Evolutionary conservation across 2,888 invertebrate genomes (phyloP).

Genomic region (Catocala nupta): DNA sequence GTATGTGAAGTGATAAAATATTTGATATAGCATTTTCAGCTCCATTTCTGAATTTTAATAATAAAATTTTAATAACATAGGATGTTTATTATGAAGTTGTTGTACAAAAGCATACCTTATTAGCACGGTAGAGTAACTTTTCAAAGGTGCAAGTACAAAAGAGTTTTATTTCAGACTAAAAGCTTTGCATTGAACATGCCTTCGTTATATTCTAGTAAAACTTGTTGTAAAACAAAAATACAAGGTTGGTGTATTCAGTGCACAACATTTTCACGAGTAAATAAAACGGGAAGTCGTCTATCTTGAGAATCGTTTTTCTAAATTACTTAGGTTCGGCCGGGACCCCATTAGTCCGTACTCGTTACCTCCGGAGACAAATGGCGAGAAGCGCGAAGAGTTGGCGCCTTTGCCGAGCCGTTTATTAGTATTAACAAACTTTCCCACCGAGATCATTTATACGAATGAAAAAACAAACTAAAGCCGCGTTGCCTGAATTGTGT

Average conservation of each 20-base stretch:
- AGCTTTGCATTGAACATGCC: slow-evolving; percentile 9
- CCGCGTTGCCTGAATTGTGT: slow-evolving; percentile 46
- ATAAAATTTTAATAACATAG: slow-evolving; percentile 11
- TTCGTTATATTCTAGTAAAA: slow-evolving; percentile 6
- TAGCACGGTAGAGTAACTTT: slow-evolving; percentile 11
- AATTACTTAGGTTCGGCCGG: slow-evolving; percentile 68
- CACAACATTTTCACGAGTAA: slow-evolving; percentile 42
- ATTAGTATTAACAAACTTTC: slow-evolving; percentile 76
- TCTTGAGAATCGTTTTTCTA: slow-evolving; percentile 72
- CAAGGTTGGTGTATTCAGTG: slow-evolving; percentile 12
- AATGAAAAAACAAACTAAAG: slow-evolving; percentile 66
- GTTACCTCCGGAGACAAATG: slow-evolving; percentile 74
- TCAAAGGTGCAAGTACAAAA: slow-evolving; percentile 11
- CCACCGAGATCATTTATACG: slow-evolving; percentile 70
- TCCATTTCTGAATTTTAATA: too few relatives aligned
- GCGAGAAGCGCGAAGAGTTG: slow-evolving; percentile 63
- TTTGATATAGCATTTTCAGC: too few relatives aligned
- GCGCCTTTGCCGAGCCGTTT: slow-evolving; percentile 67
- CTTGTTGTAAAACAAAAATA: slow-evolving; percentile 6
- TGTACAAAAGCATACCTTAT: slow-evolving; percentile 21
- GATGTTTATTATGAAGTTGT: slow-evolving; percentile 11
- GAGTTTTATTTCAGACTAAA: slow-evolving; percentile 9
- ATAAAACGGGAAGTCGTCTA: slow-evolving; percentile 56
- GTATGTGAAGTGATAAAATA: too few relatives aligned
- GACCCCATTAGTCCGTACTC: slow-evolving; percentile 68